Percentiles rank a stretch among this genome's conserved stretches.
phyloP scores from a whole-genome alignment of 2,888 invertebrate species.

The Pediacus dermestoides region DNA sequence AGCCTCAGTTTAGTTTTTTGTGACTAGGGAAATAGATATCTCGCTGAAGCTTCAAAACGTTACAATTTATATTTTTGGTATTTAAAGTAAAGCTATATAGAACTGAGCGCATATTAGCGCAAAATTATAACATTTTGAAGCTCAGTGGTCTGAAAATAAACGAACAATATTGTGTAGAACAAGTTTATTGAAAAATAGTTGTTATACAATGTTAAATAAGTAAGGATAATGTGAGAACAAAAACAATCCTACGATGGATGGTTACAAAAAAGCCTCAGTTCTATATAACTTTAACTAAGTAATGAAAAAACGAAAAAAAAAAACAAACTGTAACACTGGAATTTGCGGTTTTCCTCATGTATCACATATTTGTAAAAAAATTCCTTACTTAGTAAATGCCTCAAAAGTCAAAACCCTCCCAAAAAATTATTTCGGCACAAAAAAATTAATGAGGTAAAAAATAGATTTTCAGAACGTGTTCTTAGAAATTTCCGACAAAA shows the following conservation, averaged over 20 bases:
- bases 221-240: constrained; percentile 26
- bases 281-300: constrained; percentile 46
- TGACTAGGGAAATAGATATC: constrained; percentile 12
- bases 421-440: constrained; percentile 12
- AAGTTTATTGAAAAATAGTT: constrained; percentile 32
- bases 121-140: constrained; percentile 47
- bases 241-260: constrained; percentile 25
- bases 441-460: background rate
- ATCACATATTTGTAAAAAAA: constrained; percentile 33
- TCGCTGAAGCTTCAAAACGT: constrained; percentile 50
- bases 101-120: constrained; percentile 44
- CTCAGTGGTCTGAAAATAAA: constrained; percentile 42
- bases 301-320: too few relatives aligned
- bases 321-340: constrained; percentile 18
- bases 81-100: constrained; percentile 48
- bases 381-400: constrained; percentile 31
- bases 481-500: too few relatives aligned
- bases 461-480: background rate
- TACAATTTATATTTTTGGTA: constrained; percentile 29
- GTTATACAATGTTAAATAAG: constrained; percentile 19
- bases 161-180: constrained; percentile 32
- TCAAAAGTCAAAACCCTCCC: constrained; percentile 30
- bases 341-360: constrained; percentile 32
- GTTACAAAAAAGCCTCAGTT: constrained; percentile 37
- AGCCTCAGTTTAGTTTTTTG: constrained; percentile 2